A percentile compares a stretch with the other conserved stretches of the same genome.
These are phyloP conservation scores for Stichopus chloronotus DNA, from an alignment of 35 echinoderm and acorn worm genomes.

Conservation along the genomic window DNA sequence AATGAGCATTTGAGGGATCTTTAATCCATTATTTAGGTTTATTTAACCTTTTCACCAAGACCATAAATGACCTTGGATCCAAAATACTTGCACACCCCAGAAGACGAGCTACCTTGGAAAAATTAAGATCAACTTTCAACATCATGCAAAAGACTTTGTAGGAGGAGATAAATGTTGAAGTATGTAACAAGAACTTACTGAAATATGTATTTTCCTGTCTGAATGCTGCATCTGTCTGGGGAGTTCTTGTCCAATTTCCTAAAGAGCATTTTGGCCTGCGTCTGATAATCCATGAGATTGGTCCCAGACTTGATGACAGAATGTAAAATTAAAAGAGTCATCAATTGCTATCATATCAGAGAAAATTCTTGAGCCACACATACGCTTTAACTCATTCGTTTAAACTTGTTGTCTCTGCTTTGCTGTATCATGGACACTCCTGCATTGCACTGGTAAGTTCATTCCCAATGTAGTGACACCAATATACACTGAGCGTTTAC, in stretches of 20 bases:
- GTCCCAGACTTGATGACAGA: background rate
- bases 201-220: slow-evolving; percentile 90
- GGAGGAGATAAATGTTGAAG: background rate
- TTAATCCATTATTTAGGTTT: too few relatives aligned
- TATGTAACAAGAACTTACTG: slow-evolving; percentile 81
- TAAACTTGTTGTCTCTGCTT: background rate
- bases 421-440: background rate
- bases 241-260: slow-evolving; percentile 88
- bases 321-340: background rate
- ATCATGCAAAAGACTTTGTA: too few relatives aligned
- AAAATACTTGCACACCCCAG: too few relatives aligned
- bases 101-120: too few relatives aligned
- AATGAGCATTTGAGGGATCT: too few relatives aligned
- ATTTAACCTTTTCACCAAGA: too few relatives aligned
- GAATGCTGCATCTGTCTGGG: slow-evolving; percentile 89
- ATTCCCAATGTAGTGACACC: background rate
- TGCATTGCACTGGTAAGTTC: background rate
- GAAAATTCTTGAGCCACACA: background rate
- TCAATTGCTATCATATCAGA: background rate
- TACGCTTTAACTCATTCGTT: background rate
- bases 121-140: too few relatives aligned
- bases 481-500: too few relatives aligned
- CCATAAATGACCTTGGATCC: too few relatives aligned
- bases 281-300: slow-evolving; percentile 83
- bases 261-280: slow-evolving; percentile 98